Base-by-base conservation (phyloP, 2,888 invertebrate genomes). In the Melipona bicolor region DNA sequence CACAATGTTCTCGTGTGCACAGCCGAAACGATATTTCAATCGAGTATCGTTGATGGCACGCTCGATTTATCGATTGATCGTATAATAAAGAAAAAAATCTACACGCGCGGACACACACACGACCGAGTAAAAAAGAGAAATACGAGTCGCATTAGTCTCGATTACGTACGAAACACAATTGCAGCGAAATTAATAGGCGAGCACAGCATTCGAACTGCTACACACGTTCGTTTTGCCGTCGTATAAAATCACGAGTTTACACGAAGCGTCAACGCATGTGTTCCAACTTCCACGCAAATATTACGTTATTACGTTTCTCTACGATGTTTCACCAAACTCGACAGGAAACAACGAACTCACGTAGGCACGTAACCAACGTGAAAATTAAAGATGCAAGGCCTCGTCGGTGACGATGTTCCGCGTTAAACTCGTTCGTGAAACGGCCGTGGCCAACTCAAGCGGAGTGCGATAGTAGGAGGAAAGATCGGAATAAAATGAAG, bases 11-110 rank as follows among this genome's bases (percentile, higher is more conserved):
- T 59, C 61, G 56, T 9, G 65, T 11, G 43, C 70, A 13, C 52
- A 19, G 17, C 67, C 50, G 4, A 52, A n/a, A 43, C 81, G 36
- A 62, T 76, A 76, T 81, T 70, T 83, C 83, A 79, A 81, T 83
- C 59, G 32, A 67, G 36, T 17, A 67, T 50, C 56, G 56, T 21
- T 59, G 13, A 3, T 17, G 19, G 24, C 36, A 13, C 24, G 4
- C n/a, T 32, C 62, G 59, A 36, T 21, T 32, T 49, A 32, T 49
- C 69, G 69, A 49, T 59, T 49, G 69, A 76, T 69, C 19, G 3
- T 59, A 49, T n/a, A 32, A 59, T 68, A 32, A 68, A 32, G 32
- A 27, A 68, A 62, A 56, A 43, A 43, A 56, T 17, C 21, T 36
- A 72, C 24, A 36, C 9, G 5, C 11, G n/a, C 9, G 36, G 9